Evolutionary conservation across 2,888 invertebrate species (phyloP), one percentile per base, ranked within the genome.

Genomic region (Eristalis arbustorum): DNA sequence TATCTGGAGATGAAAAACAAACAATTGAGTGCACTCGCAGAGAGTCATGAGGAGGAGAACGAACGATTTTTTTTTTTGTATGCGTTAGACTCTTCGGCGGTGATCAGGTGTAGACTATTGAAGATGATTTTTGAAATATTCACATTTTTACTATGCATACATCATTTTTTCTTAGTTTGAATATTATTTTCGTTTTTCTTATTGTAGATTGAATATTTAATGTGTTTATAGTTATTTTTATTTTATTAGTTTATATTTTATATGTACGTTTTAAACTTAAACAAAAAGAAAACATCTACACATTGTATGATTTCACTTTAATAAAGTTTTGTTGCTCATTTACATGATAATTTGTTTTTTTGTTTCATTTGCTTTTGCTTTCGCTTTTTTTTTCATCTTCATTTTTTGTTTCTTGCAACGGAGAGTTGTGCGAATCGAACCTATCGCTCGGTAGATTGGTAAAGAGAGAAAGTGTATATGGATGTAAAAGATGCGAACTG

Each of bases 261-360:
- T 57, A 49, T 85, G 37, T 85, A 77, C 69, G 67, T 72, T 75
- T 74, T 64, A 68, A 81, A 23, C 76, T 68, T 59, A 61, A 67
- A 76, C 25, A 31, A 5, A 31, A 1, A 25, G 56, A 71, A 56
- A 37, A 42, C 71, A 64, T 72, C 69, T 72, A 68, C 74, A 69
- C 68, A 66, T 25, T 57, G 56, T 77, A 66, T 76, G 64, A 68
- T 71, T 73, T 77, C 49, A 49, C 49, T 66, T 82, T 25, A 85
- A 85, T 82, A 85, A 85, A 85, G 59, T 77, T 85, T 68, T 77
- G 84, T 77, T 85, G 81, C 69, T 76, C 34, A 84, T 80, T 80
- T 81, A 23, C 66, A 4, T 4, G 57, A 22, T 49, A 8, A n/a
- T 49, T 64, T 72, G 22, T 75, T 28, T 42, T 10, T 79, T 23